Percentiles rank a stretch among this genome's conserved stretches.
Evolutionary conservation across 2,797 vertebrate species (phyloP).

Genomic region (Threskiornis aethiopicus): DNA sequence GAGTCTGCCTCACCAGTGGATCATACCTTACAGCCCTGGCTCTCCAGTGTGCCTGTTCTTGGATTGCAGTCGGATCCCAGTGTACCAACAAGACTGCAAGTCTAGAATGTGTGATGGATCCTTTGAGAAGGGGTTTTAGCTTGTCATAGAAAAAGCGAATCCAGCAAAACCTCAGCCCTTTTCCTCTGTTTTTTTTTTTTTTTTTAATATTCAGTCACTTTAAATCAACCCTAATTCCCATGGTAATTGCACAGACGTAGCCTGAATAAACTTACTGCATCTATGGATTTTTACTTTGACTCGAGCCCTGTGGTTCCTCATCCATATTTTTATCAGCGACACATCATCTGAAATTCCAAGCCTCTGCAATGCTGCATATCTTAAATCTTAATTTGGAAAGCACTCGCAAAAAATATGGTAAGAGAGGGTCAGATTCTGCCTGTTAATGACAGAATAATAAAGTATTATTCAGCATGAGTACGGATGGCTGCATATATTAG

Average conservation of each 20-base stretch:
- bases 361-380: background rate
- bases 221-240: background rate
- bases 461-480: background rate
- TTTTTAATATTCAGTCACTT: background rate
- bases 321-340: background rate
- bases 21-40: background rate
- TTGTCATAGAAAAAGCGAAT: background rate
- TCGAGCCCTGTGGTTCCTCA: background rate
- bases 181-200: background rate
- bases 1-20: background rate
- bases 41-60: background rate
- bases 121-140: background rate
- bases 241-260: background rate
- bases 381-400: slow-evolving; percentile 14
- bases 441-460: background rate
- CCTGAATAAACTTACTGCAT: background rate
- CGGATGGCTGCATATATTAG: background rate
- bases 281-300: background rate
- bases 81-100: background rate
- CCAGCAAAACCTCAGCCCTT: background rate
- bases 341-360: background rate
- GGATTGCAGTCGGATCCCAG: background rate
- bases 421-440: background rate
- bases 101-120: background rate
- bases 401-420: background rate